Percentiles rank a stretch among this genome's conserved stretches.
phyloP scores from a whole-genome alignment of 2,888 invertebrate species.

The Magallana nippona region DNA sequence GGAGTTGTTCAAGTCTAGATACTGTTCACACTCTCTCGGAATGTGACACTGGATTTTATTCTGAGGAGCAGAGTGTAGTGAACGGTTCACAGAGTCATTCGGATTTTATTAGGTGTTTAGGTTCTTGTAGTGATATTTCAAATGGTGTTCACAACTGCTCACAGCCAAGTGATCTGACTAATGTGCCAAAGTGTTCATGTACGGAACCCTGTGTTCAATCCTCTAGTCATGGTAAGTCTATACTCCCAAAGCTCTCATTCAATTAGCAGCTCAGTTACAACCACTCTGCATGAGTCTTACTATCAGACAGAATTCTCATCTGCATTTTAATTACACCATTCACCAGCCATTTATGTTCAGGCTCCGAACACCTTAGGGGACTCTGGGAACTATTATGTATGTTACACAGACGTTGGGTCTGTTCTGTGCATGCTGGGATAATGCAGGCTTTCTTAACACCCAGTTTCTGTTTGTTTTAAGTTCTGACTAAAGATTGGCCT shows the following conservation, averaged over 20 bases:
- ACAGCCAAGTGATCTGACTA: conserved; percentile 11
- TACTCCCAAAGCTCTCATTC: neutral
- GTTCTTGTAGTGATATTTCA: neutral
- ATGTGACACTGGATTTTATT: conserved; percentile 23
- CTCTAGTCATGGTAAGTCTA: conserved; percentile 11
- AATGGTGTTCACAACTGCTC: neutral
- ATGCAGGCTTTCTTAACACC: neutral
- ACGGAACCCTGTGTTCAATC: neutral
- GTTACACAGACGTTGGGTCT: neutral
- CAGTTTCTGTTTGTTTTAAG: neutral
- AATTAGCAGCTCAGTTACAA: neutral
- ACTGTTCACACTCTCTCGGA: conserved; percentile 21
- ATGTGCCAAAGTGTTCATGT: conserved; percentile 15
- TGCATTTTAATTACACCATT: neutral
- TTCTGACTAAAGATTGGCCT: neutral
- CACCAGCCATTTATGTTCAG: too few relatives aligned
- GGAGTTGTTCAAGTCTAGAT: conserved; percentile 45
- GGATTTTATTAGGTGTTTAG: neutral
- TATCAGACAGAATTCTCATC: neutral
- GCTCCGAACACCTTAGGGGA: too few relatives aligned
- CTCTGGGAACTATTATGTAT: too few relatives aligned
- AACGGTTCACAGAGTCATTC: neutral
- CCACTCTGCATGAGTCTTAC: neutral
- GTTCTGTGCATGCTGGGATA: neutral
- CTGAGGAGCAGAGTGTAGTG: conserved; percentile 18